Evolutionary conservation across 2,888 invertebrate species (phyloP).

Genomic region (Eledona agricola): DNA sequence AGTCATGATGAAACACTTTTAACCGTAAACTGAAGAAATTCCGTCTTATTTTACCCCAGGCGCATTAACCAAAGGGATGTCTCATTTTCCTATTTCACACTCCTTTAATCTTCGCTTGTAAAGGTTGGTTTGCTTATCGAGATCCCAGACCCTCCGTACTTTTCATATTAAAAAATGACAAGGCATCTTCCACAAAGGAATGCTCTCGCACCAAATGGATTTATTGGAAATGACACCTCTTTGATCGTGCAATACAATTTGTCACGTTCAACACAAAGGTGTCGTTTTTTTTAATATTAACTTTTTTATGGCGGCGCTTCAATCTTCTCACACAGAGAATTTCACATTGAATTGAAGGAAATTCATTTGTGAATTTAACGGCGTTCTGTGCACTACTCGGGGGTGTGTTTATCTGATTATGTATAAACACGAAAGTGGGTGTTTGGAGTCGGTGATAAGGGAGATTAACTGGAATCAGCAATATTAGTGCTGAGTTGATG

Average conservation of each 20-base stretch:
- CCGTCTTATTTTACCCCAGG: constrained; percentile 14
- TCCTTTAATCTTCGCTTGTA: constrained; percentile 22
- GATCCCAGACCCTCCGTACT: constrained; percentile 10
- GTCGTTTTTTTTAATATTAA: constrained; percentile 20
- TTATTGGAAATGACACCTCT: constrained; percentile 26
- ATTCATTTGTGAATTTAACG: no score
- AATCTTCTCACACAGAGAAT: no score
- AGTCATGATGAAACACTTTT: constrained; percentile 19
- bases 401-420: constrained; percentile 7
- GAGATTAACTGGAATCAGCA: not conserved
- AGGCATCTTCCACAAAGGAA: constrained; percentile 30
- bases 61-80: constrained; percentile 11
- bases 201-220: constrained; percentile 19
- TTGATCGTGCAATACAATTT: constrained; percentile 19
- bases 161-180: constrained; percentile 29
- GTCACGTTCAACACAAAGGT: constrained; percentile 25
- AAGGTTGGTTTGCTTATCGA: constrained; percentile 9
- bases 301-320: constrained; percentile 22
- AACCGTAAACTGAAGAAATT: constrained; percentile 14
- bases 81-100: constrained; percentile 28
- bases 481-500: constrained; percentile 7
- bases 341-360: no score
- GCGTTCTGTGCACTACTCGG: no score
- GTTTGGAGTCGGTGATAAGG: constrained; percentile 6
- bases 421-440: constrained; percentile 7